These are phyloP conservation scores for Nasonia giraulti DNA, from an alignment of 1,140 invertebrate genomes.

Conservation along the genomic window DNA sequence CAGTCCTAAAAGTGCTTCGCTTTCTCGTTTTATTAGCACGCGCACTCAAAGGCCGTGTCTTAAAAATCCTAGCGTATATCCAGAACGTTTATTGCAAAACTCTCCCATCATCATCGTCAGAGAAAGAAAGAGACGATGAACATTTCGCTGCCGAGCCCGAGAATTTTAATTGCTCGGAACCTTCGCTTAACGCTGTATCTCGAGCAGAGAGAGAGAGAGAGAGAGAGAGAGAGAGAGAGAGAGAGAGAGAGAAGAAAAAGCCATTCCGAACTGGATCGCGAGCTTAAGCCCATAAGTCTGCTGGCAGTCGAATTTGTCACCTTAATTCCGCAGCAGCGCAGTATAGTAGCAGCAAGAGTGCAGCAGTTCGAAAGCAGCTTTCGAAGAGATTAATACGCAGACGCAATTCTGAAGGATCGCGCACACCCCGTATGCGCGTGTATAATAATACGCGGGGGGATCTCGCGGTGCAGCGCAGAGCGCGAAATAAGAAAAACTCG, in stretches of 20 bases:
- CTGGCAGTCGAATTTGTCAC: slow-evolving; percentile 33
- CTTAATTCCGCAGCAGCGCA: slow-evolving; percentile 23
- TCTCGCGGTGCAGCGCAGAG: background rate
- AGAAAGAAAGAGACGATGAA: too few species aligned
- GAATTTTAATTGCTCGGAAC: too few species aligned
- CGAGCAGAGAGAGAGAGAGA: too few species aligned
- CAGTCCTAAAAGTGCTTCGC: background rate
- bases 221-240: background rate
- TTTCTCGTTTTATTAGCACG: background rate
- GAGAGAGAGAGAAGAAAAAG: background rate
- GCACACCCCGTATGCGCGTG: too few species aligned
- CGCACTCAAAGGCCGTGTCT: too few species aligned
- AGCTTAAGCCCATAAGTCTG: slow-evolving; percentile 24
- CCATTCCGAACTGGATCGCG: background rate
- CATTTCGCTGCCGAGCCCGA: too few species aligned
- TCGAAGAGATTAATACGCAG: slow-evolving; percentile 40
- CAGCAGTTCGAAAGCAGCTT: slow-evolving; percentile 4
- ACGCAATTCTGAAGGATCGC: background rate
- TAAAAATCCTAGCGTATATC: too few species aligned
- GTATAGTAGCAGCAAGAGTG: background rate
- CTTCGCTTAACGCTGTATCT: too few species aligned
- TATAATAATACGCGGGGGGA: background rate
- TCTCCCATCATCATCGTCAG: too few species aligned
- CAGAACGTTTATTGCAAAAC: too few species aligned
- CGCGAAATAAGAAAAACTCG: background rate